These are phyloP conservation scores for Nasonovia ribisnigri DNA, from an alignment of 2,888 invertebrate species.

Conservation along the genomic window DNA sequence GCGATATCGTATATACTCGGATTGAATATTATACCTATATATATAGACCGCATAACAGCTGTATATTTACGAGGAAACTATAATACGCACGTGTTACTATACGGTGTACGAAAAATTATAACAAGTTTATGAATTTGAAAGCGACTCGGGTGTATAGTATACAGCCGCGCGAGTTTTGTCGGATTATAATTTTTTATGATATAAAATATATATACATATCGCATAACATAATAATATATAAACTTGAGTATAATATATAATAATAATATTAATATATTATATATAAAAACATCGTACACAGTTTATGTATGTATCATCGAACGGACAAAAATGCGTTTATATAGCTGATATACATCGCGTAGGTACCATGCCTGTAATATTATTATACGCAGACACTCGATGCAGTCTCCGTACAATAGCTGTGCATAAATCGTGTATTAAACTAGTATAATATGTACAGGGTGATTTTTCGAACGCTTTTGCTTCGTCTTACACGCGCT, in stretches of 20 bases:
- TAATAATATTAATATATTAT: neutral
- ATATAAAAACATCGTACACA: neutral
- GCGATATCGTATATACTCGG: neutral
- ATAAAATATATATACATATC: neutral
- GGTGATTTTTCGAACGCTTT: neutral
- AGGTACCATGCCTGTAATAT: neutral
- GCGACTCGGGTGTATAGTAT: neutral
- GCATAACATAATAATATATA: neutral
- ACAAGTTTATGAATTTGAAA: constrained; percentile 14
- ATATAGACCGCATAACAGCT: neutral
- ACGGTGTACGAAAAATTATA: neutral
- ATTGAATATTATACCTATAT: neutral
- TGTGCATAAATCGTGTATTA: neutral
- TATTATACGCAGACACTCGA: neutral
- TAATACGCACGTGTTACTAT: neutral
- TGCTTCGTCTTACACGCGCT: neutral
- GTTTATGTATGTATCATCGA: neutral
- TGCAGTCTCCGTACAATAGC: neutral
- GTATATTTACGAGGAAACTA: neutral
- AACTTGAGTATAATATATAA: neutral
- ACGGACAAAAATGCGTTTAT: neutral
- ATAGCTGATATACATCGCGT: neutral
- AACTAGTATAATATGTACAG: neutral
- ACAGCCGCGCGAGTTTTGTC: neutral
- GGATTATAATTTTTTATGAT: constrained; percentile 8